These are phyloP conservation scores for Abrostola triplasia DNA, from an alignment of 2,888 invertebrate genomes.

Conservation along the genomic window DNA sequence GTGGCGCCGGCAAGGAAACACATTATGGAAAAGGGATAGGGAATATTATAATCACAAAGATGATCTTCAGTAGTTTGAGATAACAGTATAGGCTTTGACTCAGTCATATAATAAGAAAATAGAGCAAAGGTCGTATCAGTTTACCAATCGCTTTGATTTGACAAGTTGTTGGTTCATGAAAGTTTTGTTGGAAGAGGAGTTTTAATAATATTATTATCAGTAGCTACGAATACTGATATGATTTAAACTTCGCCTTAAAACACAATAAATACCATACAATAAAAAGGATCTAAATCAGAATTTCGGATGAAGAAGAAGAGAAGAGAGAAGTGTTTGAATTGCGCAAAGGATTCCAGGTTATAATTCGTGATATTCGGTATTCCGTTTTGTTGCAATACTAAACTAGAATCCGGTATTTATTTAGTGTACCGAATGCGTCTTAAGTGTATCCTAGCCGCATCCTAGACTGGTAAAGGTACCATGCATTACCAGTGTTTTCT, in stretches of 20 bases:
- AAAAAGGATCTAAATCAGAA: no score
- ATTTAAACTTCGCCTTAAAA: not conserved
- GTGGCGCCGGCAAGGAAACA: conserved; percentile 34
- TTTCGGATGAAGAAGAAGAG: no score
- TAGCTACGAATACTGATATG: not conserved
- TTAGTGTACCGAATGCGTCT: not conserved
- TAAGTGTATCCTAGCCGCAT: not conserved
- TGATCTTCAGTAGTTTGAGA: not conserved
- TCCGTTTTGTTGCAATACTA: no score
- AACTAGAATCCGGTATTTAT: no score
- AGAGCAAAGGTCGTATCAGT: not conserved
- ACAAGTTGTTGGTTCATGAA: not conserved
- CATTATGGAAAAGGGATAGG: conserved; percentile 27
- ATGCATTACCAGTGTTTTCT: not conserved
- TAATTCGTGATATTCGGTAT: no score
- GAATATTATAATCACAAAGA: conserved; percentile 35
- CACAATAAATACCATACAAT: not conserved
- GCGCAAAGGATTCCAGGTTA: no score
- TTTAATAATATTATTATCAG: not conserved
- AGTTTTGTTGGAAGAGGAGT: not conserved
- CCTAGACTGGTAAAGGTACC: not conserved
- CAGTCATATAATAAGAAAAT: not conserved
- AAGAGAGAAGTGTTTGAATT: no score
- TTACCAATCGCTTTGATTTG: not conserved
- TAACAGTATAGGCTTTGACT: not conserved